phyloP scores from a whole-genome alignment of 1,140 invertebrate species.

The Oncopeltus fasciatus region DNA sequence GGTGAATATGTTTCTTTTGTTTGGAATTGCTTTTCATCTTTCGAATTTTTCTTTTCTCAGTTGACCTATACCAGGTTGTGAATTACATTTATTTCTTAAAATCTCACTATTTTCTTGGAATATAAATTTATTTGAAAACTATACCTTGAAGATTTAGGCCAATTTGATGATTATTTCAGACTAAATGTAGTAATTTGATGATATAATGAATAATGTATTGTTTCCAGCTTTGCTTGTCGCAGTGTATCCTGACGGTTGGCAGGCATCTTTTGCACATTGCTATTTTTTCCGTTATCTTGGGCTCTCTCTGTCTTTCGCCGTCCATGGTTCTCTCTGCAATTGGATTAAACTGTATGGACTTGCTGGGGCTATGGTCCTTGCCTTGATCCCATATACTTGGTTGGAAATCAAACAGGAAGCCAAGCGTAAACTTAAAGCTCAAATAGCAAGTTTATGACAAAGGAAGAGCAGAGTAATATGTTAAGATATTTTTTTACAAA shows the following conservation, averaged over 20 bases:
- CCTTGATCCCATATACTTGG: constrained; percentile 30
- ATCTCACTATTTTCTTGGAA: no score
- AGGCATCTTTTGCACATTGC: constrained; percentile 32
- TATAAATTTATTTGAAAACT: no score
- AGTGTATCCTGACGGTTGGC: constrained; percentile 33
- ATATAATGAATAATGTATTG: neutral
- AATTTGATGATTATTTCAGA: no score
- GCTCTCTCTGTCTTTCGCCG: constrained; percentile 30
- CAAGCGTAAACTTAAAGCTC: constrained; percentile 25
- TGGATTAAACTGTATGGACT: constrained; percentile 33
- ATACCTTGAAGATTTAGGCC: no score
- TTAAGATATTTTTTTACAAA: neutral
- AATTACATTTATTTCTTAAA: no score
- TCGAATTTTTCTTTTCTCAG: no score
- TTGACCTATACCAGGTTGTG: no score
- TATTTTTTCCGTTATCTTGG: constrained; percentile 32
- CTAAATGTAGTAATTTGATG: no score
- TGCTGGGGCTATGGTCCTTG: constrained; percentile 28
- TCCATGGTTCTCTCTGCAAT: constrained; percentile 33
- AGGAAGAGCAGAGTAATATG: neutral
- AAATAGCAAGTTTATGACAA: constrained; percentile 15
- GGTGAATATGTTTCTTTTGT: no score
- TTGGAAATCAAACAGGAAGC: constrained; percentile 29
- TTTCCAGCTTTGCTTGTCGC: constrained; percentile 32
- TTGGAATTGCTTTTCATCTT: no score